Percentiles rank a stretch among this genome's conserved stretches.
These are phyloP conservation scores for Amazona finschi DNA, from an alignment of 2,797 vertebrate genomes.

Conservation along the genomic window DNA sequence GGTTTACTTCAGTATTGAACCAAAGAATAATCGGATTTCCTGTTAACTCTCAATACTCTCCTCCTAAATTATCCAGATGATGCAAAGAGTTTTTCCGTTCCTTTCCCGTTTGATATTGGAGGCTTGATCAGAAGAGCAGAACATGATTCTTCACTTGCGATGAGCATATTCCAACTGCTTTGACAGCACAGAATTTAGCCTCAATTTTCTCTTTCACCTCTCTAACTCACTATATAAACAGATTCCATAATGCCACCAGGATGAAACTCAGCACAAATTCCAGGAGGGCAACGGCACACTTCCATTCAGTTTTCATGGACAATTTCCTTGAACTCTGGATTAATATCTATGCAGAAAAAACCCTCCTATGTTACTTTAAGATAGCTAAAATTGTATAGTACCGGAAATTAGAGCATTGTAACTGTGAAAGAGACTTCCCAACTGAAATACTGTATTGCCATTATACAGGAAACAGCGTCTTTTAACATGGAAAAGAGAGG, in stretches of 20 bases:
- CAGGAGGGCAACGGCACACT: neutral
- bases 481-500: neutral
- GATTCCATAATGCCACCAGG: neutral
- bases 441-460: neutral
- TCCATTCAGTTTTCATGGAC: neutral
- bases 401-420: neutral
- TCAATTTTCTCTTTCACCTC: neutral
- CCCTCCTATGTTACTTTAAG: neutral
- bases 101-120: neutral
- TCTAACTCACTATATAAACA: neutral
- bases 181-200: neutral
- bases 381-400: neutral
- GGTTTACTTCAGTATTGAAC: neutral
- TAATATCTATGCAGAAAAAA: neutral
- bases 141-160: neutral
- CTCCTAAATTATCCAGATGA: neutral
- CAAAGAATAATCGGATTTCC: neutral
- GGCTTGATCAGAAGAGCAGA: neutral
- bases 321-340: neutral
- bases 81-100: neutral
- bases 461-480: neutral
- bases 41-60: neutral
- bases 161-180: neutral
- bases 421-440: neutral
- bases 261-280: neutral